A percentile compares a stretch with the other conserved stretches of the same genome.
phyloP scores from a whole-genome alignment of 2,888 invertebrate species.

The Drosophila diplacantha region DNA sequence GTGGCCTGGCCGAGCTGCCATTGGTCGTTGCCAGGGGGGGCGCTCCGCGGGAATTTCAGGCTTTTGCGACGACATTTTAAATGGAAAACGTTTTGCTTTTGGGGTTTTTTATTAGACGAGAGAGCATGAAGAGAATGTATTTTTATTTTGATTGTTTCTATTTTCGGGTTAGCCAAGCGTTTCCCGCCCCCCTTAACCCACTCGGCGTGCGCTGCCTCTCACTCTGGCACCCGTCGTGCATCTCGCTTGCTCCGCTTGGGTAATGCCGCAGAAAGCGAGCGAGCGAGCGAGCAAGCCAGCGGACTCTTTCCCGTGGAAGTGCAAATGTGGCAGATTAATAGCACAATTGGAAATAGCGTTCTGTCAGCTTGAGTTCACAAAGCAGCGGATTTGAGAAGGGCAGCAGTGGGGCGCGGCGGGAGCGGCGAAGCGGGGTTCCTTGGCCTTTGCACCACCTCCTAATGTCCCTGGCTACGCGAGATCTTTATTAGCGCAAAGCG shows the following conservation, averaged over 20 bases:
- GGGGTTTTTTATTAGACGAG: constrained; percentile 68
- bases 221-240: constrained; percentile 3
- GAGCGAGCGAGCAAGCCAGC: constrained; percentile 23
- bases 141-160: constrained; percentile 70
- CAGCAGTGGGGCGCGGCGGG: neutral
- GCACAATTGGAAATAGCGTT: constrained; percentile 74
- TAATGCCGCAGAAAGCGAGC: neutral
- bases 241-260: constrained; percentile 20
- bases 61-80: constrained; percentile 75
- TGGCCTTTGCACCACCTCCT: constrained; percentile 33
- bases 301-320: constrained; percentile 57
- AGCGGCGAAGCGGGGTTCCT: constrained; percentile 19
- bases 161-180: constrained; percentile 61
- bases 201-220: neutral
- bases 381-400: constrained; percentile 29
- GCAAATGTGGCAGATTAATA: constrained; percentile 77
- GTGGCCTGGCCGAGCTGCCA: constrained; percentile 43
- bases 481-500: constrained; percentile 65
- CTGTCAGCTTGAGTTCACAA: constrained; percentile 67
- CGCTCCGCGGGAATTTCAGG: constrained; percentile 16
- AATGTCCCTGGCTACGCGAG: constrained; percentile 49
- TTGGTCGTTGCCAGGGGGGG: constrained; percentile 40
- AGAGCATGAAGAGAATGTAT: constrained; percentile 69
- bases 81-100: constrained; percentile 76
- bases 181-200: constrained; percentile 7